Evolutionary conservation across 2,797 vertebrate species (phyloP).

Genomic region (Catamblyrhynchus diadema): DNA sequence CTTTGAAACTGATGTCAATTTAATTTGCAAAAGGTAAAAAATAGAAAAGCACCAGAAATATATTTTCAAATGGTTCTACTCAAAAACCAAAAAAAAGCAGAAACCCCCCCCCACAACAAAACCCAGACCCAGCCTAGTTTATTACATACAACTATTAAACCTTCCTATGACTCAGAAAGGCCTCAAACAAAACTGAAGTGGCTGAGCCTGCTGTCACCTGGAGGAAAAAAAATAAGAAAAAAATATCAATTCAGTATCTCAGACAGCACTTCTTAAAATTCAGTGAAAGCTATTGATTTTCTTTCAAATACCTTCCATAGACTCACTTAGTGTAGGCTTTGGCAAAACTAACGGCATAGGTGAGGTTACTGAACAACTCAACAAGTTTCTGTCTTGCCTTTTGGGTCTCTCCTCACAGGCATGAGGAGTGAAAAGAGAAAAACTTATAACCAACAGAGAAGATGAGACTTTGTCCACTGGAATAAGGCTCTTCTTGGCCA

Average conservation of each 20-base stretch:
- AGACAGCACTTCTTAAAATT: not conserved
- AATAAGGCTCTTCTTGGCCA: not conserved
- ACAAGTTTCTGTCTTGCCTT: not conserved
- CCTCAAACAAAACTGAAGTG: not conserved
- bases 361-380: not conserved
- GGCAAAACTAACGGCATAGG: not conserved
- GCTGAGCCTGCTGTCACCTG: not conserved
- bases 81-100: not conserved
- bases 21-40: not conserved
- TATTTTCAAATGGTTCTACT: not conserved
- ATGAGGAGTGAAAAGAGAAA: not conserved
- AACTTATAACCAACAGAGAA: not conserved
- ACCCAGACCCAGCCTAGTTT: not conserved
- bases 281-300: not conserved
- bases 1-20: not conserved
- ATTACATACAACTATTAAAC: not conserved
- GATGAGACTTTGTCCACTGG: not conserved
- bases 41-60: not conserved
- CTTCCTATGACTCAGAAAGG: not conserved
- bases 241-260: not conserved
- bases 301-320: not conserved
- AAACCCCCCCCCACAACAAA: rapidly evolving
- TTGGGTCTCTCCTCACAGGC: not conserved
- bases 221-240: not conserved
- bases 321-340: not conserved